A percentile compares a stretch with the other conserved stretches of the same genome.
Evolutionary conservation across 2,797 vertebrate species (phyloP).

Genomic region (Lycodopsis pacificus): DNA sequence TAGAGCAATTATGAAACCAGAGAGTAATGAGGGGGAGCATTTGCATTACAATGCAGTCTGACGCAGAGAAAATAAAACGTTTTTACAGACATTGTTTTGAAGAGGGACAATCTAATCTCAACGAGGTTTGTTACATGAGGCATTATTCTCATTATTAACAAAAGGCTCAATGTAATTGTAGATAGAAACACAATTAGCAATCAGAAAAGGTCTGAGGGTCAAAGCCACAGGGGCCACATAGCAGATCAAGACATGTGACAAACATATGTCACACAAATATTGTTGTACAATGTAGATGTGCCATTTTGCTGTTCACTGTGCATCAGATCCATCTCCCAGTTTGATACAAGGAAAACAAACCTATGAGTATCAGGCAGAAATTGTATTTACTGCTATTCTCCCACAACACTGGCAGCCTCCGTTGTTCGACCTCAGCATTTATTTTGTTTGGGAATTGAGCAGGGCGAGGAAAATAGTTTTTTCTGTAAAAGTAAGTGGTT

Average conservation of each 20-base stretch:
- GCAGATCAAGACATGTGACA: conserved; percentile 5
- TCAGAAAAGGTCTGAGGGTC: conserved; percentile 21
- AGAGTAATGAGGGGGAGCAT: conserved; percentile 22
- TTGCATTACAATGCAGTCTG: conserved; percentile 36
- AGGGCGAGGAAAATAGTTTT: conserved; percentile 46
- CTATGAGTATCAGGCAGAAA: conserved; percentile 2
- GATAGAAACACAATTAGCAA: conserved; percentile 28
- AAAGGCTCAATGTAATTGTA: conserved; percentile 28
- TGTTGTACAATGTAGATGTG: not conserved
- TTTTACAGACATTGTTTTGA: conserved; percentile 26
- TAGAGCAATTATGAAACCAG: conserved; percentile 18
- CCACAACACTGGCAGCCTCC: conserved; percentile 7
- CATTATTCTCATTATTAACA: conserved; percentile 33
- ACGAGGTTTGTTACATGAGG: conserved; percentile 1
- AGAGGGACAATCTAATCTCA: conserved; percentile 28
- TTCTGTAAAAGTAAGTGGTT: conserved; percentile 57
- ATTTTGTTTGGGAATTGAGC: conserved; percentile 36
- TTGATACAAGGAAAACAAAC: not conserved
- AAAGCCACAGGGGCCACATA: conserved; percentile 20
- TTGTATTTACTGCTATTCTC: conserved; percentile 33
- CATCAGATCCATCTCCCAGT: not conserved
- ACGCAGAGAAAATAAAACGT: conserved; percentile 17
- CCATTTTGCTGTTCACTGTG: not conserved
- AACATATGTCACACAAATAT: conserved; percentile 9
- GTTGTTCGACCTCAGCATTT: conserved; percentile 30